Evolutionary conservation across 1,140 invertebrate species (phyloP), one percentile per base, ranked within the genome.

Genomic region (Pentalonia nigronervosa): DNA sequence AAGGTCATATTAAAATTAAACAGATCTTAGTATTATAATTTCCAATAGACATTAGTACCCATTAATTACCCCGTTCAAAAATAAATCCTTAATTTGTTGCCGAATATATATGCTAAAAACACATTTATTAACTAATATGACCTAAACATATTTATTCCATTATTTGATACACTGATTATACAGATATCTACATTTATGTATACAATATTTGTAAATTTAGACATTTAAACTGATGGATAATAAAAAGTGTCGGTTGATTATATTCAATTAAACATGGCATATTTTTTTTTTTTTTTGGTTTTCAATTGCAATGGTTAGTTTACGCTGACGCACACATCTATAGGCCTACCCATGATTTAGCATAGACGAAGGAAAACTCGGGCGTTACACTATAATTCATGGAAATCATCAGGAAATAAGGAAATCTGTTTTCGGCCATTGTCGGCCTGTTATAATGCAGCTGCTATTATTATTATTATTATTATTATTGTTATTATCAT

Each of bases 351-450:
- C 20, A 50, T 92, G 76, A 92, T 92, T 83, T 92, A 48, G n/a
- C 76, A 92, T 81, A 92, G 47, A 83, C n/a, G 41, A 84, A 92
- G 23, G 91, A 92, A 92, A 92, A 92, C 41, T 83, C 81, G 45
- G 34, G 81, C 47, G 48, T 93, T 86, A 81, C 76, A 93, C 91
- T 93, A 86, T 84, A 84, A 93, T 84, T 84, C 30, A 84, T 93
- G 81, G 41, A 84, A 86, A 93, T 86, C 91, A 93, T 93, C 91
- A 84, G 91, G 90, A 92, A 92, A 23, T 92, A 92, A 92, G 90
- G 91, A 93, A 84, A 84, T 93, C 48, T 93, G 86, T 48, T 81
- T 47, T 83, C n/a, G 67, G 25, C 81, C 34, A 93, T 86, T 53
- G 91, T 93, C 48, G 7, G 21, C 21, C 48, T 41, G 21, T 21